These are phyloP conservation scores for Odocoileus hemionus DNA, from an alignment of 2,113 vertebrate species.

Conservation along the genomic window DNA sequence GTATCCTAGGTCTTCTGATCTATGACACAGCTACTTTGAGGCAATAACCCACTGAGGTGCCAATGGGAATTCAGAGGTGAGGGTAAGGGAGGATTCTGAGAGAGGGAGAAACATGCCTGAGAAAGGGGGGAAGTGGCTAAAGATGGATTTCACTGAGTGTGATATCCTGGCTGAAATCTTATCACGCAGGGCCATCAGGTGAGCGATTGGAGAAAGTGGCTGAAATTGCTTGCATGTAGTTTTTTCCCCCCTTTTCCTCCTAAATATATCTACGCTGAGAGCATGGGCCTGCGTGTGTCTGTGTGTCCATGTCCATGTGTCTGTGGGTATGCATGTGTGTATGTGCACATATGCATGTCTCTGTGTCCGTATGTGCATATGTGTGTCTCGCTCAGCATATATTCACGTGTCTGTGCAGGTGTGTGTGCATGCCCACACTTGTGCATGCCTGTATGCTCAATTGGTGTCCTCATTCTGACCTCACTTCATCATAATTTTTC, in stretches of 20 bases:
- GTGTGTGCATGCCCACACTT: not conserved
- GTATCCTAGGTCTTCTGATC: not conserved
- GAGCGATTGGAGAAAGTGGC: slow-evolving; percentile 60
- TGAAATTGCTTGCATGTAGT: slow-evolving; percentile 64
- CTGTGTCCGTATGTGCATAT: not conserved
- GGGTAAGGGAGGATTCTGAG: not conserved
- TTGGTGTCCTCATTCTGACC: not conserved
- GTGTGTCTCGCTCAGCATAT: not conserved
- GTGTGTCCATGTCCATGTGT: not conserved
- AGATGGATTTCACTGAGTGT: not conserved
- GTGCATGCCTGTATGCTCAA: not conserved
- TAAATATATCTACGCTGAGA: not conserved
- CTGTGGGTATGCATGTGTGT: not conserved
- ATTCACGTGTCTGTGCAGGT: fast-evolving
- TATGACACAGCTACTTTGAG: not conserved
- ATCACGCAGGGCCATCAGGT: slow-evolving; percentile 13
- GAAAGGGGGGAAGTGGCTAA: not conserved
- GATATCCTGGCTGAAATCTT: slow-evolving; percentile 49
- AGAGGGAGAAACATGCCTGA: too few relatives aligned
- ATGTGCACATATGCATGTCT: not conserved
- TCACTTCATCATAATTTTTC: not conserved
- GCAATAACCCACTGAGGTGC: not conserved
- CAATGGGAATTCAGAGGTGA: not conserved
- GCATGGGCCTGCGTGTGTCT: not conserved
- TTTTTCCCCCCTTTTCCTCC: not conserved